Evolutionary conservation across 2,888 invertebrate genomes (phyloP).

Genomic region (Branchellion lobata): DNA sequence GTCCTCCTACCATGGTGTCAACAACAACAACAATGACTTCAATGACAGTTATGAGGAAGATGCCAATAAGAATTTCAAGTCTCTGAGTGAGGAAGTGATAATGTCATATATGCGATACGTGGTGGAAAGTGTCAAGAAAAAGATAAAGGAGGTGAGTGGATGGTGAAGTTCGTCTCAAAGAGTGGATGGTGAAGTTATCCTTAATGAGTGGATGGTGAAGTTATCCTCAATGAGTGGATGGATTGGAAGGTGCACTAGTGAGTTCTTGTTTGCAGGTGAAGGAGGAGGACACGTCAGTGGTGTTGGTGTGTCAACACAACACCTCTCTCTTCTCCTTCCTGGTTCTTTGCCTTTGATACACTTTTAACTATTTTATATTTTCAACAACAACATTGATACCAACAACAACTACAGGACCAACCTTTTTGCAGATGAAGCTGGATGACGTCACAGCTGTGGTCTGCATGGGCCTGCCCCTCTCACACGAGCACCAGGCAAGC

Average conservation of each 20-base stretch:
- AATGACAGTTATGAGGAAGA: too few relatives aligned
- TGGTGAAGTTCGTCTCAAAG: neutral
- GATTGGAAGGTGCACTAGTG: too few relatives aligned
- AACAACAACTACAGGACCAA: too few relatives aligned
- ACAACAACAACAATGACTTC: too few relatives aligned
- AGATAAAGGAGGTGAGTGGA: neutral
- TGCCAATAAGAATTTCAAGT: neutral
- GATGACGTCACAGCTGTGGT: neutral
- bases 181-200: too few relatives aligned
- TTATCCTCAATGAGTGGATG: too few relatives aligned
- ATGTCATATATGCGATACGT: slow-evolving; percentile 3
- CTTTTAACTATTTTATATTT: neutral
- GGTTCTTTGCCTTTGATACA: neutral
- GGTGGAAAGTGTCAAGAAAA: neutral
- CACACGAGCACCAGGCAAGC: neutral
- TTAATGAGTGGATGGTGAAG: too few relatives aligned
- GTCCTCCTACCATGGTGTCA: too few relatives aligned
- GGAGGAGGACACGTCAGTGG: neutral
- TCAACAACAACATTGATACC: neutral
- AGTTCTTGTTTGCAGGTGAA: neutral
- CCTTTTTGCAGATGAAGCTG: neutral
- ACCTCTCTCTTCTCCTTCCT: neutral
- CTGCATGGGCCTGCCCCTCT: neutral
- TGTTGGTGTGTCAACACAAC: neutral
- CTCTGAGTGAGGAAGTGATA: neutral